phyloP scores from a whole-genome alignment of 1,140 invertebrate genomes.

The Bombus polaris region DNA sequence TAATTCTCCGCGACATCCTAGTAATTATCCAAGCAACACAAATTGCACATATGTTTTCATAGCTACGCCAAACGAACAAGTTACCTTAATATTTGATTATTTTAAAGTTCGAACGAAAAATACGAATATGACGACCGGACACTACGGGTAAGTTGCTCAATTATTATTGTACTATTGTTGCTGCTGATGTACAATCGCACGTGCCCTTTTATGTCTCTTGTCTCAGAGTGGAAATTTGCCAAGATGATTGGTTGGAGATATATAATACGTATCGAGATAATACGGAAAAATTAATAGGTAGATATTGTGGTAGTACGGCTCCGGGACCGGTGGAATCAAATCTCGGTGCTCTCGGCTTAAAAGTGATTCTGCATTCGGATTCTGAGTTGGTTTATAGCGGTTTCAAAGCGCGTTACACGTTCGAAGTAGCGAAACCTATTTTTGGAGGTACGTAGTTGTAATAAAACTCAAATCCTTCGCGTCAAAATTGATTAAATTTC shows the following conservation, averaged over 20 bases:
- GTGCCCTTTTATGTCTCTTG: background rate
- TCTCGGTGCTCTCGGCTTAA: slow-evolving; percentile 91
- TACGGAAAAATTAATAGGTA: slow-evolving; percentile 91
- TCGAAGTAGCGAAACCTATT: slow-evolving; percentile 92
- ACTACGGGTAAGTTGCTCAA: slow-evolving; percentile 83
- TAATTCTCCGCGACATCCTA: slow-evolving; percentile 97
- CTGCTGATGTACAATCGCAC: background rate
- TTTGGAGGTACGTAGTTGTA: slow-evolving; percentile 86
- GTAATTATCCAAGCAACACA: slow-evolving; percentile 96
- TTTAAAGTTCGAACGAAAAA: slow-evolving; percentile 92
- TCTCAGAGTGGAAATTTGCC: slow-evolving; percentile 87
- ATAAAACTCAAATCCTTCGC: too few relatives aligned
- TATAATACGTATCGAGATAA: slow-evolving; percentile 93
- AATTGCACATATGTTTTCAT: slow-evolving; percentile 96
- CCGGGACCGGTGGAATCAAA: slow-evolving; percentile 96
- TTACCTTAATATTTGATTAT: slow-evolving; percentile 95
- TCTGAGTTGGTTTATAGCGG: slow-evolving; percentile 92
- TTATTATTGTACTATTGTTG: background rate
- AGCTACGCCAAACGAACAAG: slow-evolving; percentile 93
- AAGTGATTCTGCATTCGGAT: slow-evolving; percentile 93
- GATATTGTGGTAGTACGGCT: slow-evolving; percentile 92
- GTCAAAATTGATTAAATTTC: background rate
- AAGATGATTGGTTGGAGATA: slow-evolving; percentile 96
- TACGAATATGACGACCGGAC: slow-evolving; percentile 82
- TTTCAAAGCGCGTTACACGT: slow-evolving; percentile 95